Base-by-base conservation (phyloP, 2,113 vertebrate species). In the Aptenodytes patagonicus region DNA sequence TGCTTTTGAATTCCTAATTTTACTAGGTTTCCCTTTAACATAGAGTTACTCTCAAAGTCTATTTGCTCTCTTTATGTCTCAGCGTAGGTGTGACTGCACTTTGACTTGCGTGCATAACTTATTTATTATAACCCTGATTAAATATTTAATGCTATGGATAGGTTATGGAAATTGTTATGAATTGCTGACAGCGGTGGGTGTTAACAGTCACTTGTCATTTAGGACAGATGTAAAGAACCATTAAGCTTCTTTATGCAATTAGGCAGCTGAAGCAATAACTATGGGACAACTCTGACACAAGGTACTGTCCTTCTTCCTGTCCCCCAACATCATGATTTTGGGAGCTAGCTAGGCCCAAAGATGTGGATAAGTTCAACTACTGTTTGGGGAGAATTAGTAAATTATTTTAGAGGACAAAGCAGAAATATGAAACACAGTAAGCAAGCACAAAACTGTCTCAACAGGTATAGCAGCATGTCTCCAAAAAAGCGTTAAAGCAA, bases 121-220 rank as follows among this genome's bases (percentile, higher is more conserved):
- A 83, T 94, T 97, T 85, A 88, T 96, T 90, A 69, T 66, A 87
- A 29, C 8, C n/a, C 55, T 76, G 76, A 78, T 81, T 72, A 82
- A 91, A 95, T 69, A 87, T 94, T 90, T 70, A 83, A 60, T 54
- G 46, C 24, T 86, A 89, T 70, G 42, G 89, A 92, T 78, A 83
- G 51, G 52, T n/a, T 72, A 89, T 12, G 31, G 52, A 91, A 89
- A 94, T 93, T 76, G 32, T 82, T 95, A 64, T 69, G 65, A 85
- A 86, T 78, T 87, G n/a, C 69, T 93, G 75, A 72, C 36, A 90
- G 36, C 3, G 5, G 36, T 84, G 65, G 62, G 54, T 96, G 69
- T 78, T 89, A 89, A 76, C 80, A 96, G 57, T 68, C 69, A 87
- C 81, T 94, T 94, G 57, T 72, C 83, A 87, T 89, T 95, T 89